These are phyloP conservation scores for Nothobranchius kuhntae DNA, from an alignment of 2,113 vertebrate genomes.

Conservation along the genomic window DNA sequence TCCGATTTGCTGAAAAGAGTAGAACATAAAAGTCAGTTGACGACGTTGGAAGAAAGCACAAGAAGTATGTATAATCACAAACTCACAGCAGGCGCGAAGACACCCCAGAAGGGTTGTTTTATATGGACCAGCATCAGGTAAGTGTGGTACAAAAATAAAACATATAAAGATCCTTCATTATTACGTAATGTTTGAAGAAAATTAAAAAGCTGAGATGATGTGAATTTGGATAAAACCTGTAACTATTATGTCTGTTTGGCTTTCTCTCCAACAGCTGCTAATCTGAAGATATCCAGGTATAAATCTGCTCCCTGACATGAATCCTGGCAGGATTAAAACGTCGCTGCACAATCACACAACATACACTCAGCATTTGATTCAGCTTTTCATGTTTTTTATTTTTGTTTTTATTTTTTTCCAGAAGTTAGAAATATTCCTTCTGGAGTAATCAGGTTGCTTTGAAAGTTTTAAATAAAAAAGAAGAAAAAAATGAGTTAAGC, in stretches of 20 bases:
- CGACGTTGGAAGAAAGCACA: conserved; percentile 2
- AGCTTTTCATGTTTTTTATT: too few relatives aligned
- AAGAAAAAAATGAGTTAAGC: background rate
- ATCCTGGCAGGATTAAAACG: background rate
- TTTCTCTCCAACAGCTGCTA: conserved; percentile 16
- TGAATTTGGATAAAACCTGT: background rate
- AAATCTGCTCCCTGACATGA: conserved; percentile 19
- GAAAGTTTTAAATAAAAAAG: too few relatives aligned
- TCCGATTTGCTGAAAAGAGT: conserved; percentile 9
- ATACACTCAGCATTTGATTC: background rate
- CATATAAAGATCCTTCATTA: too few relatives aligned
- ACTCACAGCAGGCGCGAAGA: background rate
- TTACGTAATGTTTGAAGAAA: background rate
- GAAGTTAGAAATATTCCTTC: too few relatives aligned
- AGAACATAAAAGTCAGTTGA: conserved; percentile 7
- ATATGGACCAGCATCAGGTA: background rate
- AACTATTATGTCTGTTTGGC: background rate
- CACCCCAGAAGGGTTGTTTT: background rate
- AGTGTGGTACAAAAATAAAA: background rate
- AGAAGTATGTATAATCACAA: conserved; percentile 4
- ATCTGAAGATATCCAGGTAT: conserved; percentile 23
- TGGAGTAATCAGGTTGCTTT: too few relatives aligned
- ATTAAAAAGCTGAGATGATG: background rate
- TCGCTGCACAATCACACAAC: conserved; percentile 22
- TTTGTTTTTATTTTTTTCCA: too few relatives aligned